Base-by-base conservation (phyloP, 2,888 invertebrate species). In the Drosophila merina region DNA sequence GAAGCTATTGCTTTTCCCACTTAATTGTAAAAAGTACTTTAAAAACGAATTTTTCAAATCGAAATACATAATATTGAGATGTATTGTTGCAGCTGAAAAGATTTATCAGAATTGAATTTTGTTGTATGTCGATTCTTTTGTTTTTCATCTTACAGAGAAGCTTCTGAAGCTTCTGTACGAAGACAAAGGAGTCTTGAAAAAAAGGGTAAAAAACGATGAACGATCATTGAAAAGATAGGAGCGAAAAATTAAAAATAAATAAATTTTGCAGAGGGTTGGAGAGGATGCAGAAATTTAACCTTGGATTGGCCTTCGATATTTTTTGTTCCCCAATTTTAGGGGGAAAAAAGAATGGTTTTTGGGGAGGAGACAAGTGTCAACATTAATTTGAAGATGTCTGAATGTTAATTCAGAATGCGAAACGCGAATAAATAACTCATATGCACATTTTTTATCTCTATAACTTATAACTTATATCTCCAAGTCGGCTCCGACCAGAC, bases 371-470 rank as follows among this genome's bases (percentile, higher is more conserved):
- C 88, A 84, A 87, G 84, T 84, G 86, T 87, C 86, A 85, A 79
- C 86, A 82, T 84, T 87, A 76, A 84, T 84, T 87, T 77, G 74
- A 72, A 73, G 66, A 78, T 54, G 68, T 77, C 77, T 67, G 77
- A 70, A 70, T 72, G 75, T 75, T 86, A 72, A 75, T 86, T 77
- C 84, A 60, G 71, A 75, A 68, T 72, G 74, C 67, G 76, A 84
- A 66, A 78, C 74, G 73, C 87, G 57, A 87, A 82, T 82, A 80
- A 84, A 84, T 86, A 66, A 74, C 50, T 51, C 71, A 86, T 72
- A 84, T 77, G 70, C 77, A 69, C 57, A 52, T 36, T 51, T 58
- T 40, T 70, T 56, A 52, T 57, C 56, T 62, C 52, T 70, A 62
- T 62, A 76, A 51, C 59, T 76, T 66, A 58, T 63, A 72, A 51